Evolutionary conservation across 2,113 vertebrate genomes (phyloP).

Genomic region (Scartelaos histophorus): DNA sequence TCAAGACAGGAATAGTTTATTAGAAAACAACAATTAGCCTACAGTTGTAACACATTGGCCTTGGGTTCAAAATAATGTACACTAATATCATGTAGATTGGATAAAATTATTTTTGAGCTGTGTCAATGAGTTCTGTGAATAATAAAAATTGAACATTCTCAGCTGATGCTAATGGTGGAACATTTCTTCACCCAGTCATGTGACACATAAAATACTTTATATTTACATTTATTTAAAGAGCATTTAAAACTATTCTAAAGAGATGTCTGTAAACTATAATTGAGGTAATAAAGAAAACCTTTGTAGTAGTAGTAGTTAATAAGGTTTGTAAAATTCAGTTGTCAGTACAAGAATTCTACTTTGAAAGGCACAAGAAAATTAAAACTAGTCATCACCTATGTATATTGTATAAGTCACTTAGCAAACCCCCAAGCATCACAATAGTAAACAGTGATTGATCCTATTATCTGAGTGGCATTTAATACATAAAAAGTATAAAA

Average conservation of each 20-base stretch:
- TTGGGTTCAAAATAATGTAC: constrained; percentile 14
- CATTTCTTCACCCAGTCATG: not conserved
- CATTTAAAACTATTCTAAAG: not conserved
- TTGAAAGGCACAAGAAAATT: constrained; percentile 2
- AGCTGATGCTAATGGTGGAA: not conserved
- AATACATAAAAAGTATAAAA: constrained; percentile 8
- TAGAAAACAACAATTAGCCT: constrained; percentile 60
- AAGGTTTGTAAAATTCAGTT: not conserved
- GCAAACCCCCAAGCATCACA: not conserved
- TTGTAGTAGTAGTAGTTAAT: not conserved
- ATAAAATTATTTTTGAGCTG: constrained; percentile 31
- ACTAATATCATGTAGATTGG: constrained; percentile 16
- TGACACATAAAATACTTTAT: not conserved
- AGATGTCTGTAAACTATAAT: not conserved
- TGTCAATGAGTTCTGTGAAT: constrained; percentile 15
- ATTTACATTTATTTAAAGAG: not conserved
- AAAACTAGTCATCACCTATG: not conserved
- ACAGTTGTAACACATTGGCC: constrained; percentile 29
- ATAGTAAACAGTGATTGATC: constrained; percentile 3
- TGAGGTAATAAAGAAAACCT: not conserved
- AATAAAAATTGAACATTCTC: constrained; percentile 13
- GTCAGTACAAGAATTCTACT: not conserved
- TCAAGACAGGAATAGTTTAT: constrained; percentile 48
- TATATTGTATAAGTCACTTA: not conserved
- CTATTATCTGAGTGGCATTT: not conserved